phyloP scores from a whole-genome alignment of 2,797 vertebrate genomes.

The Hapalemur alaotrensis region DNA sequence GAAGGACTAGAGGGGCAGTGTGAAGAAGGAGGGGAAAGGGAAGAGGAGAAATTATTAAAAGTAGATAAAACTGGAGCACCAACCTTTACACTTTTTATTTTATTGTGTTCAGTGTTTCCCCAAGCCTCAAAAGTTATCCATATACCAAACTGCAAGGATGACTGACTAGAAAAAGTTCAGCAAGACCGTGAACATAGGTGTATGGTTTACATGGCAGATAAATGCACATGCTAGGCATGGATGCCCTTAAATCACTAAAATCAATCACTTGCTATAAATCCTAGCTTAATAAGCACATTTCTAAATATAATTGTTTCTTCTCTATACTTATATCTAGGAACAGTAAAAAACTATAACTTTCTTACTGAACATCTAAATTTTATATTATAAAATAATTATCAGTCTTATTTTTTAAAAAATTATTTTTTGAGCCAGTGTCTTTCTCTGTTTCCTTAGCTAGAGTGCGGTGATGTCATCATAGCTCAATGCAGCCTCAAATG shows the following conservation, averaged over 20 bases:
- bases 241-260: neutral
- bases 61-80: neutral
- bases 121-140: neutral
- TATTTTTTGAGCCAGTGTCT: neutral
- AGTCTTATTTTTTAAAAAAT: neutral
- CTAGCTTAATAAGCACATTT: neutral
- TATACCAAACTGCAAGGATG: neutral
- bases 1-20: neutral
- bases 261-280: neutral
- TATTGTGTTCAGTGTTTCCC: neutral
- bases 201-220: neutral
- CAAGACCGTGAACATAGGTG: neutral
- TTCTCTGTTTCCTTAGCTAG: too few species aligned
- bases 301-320: neutral
- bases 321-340: neutral
- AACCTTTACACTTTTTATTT: neutral
- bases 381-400: constrained; percentile 3
- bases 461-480: too few species aligned
- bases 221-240: neutral
- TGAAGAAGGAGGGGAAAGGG: neutral
- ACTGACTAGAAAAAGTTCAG: neutral
- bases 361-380: neutral
- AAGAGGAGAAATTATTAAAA: neutral
- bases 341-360: neutral
- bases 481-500: too few species aligned